Base-by-base conservation (phyloP, 2,888 invertebrate genomes). In the Aphodius granarius region DNA sequence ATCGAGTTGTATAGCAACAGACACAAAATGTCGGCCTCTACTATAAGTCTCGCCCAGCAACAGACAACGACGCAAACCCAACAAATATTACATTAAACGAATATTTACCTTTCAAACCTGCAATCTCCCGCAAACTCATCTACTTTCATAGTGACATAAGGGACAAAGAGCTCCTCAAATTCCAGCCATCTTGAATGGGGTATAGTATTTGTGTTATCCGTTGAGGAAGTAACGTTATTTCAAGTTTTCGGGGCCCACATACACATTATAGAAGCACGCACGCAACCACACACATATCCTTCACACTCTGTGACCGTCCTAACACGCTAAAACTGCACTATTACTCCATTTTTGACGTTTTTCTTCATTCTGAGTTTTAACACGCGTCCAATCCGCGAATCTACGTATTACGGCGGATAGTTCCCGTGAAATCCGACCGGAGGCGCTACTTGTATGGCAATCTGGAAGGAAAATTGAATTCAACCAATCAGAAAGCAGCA, bases 111-210 rank as follows among this genome's bases (percentile, higher is more conserved):
- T 89, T 89, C 89, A 87, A 90, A 90, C 89, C 89, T 86, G 89
- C 89, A 86, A 88, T 89, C 89, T 87, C 89, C 89, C 88, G 87
- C 88, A 89, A 91, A 89, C 87, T 89, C 90, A 89, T 89, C 90
- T 89, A 91, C 89, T 91, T 90, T 90, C 92, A 92, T 92, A 90
- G 90, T 92, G 91, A 89, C 89, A 90, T 89, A 89, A 89, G 89
- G 87, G 89, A 91, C 91, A 91, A 91, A 91, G 91, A 90, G 89
- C 89, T 90, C 90, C 90, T 91, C 91, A 92, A 91, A 90, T 90
- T 89, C 90, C 92, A 91, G 92, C 92, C 92, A 92, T 92, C 91
- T 92, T 92, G 92, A 83, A 83, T 80, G 79, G 75, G 78, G 66
- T 72, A 72, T 66, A 66, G 74, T 72, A 76, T 74, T 63, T 71